Evolutionary conservation across 2,888 invertebrate species (phyloP).

Genomic region (Cryptocephalus primarius): DNA sequence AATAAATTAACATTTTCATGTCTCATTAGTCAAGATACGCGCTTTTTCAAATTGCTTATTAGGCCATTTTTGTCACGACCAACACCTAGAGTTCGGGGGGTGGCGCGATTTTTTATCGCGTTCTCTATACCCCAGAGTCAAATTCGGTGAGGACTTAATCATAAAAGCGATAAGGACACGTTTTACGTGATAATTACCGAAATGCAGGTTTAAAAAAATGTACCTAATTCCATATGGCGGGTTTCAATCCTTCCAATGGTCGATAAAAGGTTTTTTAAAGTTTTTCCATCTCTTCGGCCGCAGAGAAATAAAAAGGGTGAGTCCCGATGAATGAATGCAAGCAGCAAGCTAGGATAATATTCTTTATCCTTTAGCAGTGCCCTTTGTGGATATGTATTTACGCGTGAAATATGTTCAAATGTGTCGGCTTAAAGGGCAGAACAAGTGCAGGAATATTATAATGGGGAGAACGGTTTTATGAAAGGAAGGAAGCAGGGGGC

Average conservation of each 20-base stretch:
- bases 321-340: constrained; percentile 4
- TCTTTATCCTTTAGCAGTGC: constrained; percentile 12
- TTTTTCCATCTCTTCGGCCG: too few species aligned
- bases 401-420: constrained; percentile 26
- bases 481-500: too few species aligned
- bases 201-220: too few species aligned
- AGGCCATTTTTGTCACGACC: constrained; percentile 13
- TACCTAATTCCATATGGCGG: too few species aligned
- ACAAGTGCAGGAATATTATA: constrained; percentile 7
- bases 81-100: constrained; percentile 11
- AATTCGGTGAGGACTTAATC: too few species aligned
- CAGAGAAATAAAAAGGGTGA: not conserved
- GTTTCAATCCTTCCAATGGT: too few species aligned
- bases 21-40: constrained; percentile 14
- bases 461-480: too few species aligned
- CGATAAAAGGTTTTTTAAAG: too few species aligned
- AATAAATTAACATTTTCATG: constrained; percentile 16
- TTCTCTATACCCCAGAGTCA: constrained; percentile 1
- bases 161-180: too few species aligned
- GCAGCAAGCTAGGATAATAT: not conserved
- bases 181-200: too few species aligned
- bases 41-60: constrained; percentile 15
- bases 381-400: constrained; percentile 19
- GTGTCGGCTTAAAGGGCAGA: constrained; percentile 15
- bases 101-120: constrained; percentile 7